Evolutionary conservation across 1,140 invertebrate species (phyloP).

Genomic region (Cataglyphis hispanica): DNA sequence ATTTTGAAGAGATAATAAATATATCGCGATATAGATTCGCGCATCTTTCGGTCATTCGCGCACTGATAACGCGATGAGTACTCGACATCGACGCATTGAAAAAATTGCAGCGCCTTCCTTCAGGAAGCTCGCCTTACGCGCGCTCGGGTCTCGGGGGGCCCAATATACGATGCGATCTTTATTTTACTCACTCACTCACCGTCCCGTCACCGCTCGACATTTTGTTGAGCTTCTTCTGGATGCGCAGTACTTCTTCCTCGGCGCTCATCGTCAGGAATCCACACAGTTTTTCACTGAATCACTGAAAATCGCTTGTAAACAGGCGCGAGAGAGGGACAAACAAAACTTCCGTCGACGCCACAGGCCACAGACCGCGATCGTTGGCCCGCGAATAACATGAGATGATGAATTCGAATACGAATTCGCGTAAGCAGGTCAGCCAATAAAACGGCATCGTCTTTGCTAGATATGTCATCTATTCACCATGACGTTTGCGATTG

Average conservation of each 20-base stretch:
- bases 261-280: conserved; percentile 90
- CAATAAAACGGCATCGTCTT: no score
- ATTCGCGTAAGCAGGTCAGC: background rate
- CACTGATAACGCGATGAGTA: background rate
- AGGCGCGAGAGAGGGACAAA: background rate
- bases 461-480: no score
- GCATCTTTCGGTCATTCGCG: no score
- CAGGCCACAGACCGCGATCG: background rate
- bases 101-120: conserved; percentile 20
- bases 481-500: no score
- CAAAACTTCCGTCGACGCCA: conserved; percentile 3
- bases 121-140: background rate
- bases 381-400: background rate
- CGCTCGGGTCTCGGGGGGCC: conserved; percentile 48
- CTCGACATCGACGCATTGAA: background rate
- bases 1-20: no score
- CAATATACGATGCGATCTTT: conserved; percentile 67
- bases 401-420: background rate
- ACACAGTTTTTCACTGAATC: background rate
- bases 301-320: conserved; percentile 33
- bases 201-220: conserved; percentile 95
- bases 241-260: conserved; percentile 96
- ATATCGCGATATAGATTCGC: no score
- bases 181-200: conserved; percentile 89
- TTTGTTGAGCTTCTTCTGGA: conserved; percentile 97